Percentiles rank a stretch among this genome's conserved stretches.
These are phyloP conservation scores for Drosophila aff. DNA, from an alignment of 1,140 invertebrate genomes.

Conservation along the genomic window DNA sequence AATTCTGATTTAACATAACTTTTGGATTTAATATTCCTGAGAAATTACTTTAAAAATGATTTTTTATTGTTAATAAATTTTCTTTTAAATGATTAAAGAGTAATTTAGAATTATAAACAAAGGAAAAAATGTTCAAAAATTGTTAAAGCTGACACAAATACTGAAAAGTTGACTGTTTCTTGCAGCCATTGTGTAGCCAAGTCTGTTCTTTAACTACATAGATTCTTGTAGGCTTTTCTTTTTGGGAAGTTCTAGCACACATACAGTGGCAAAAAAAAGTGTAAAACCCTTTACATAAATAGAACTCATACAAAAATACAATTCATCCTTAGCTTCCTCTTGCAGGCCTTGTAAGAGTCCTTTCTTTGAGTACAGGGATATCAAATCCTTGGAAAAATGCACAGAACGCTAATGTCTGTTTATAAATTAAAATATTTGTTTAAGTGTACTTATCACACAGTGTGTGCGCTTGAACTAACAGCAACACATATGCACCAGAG, in stretches of 20 bases:
- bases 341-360: background rate
- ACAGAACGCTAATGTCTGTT: background rate
- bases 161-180: background rate
- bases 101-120: too few relatives aligned
- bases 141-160: too few relatives aligned
- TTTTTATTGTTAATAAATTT: background rate
- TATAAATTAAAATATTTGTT: background rate
- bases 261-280: background rate
- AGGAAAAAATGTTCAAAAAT: too few relatives aligned
- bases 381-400: background rate
- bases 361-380: background rate
- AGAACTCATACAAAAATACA: background rate
- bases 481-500: background rate
- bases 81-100: background rate
- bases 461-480: conserved; percentile 13
- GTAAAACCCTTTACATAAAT: background rate
- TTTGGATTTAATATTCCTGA: too few relatives aligned
- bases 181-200: background rate
- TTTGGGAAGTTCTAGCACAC: background rate
- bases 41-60: background rate
- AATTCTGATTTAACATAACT: too few relatives aligned
- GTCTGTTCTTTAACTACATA: background rate
- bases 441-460: conserved; percentile 1
- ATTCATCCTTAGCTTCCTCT: background rate
- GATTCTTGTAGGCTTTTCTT: background rate